A percentile compares a stretch with the other conserved stretches of the same genome.
Conservation (phyloP, 2,113 vertebrate species). For the Athene cunicularia region DNA sequence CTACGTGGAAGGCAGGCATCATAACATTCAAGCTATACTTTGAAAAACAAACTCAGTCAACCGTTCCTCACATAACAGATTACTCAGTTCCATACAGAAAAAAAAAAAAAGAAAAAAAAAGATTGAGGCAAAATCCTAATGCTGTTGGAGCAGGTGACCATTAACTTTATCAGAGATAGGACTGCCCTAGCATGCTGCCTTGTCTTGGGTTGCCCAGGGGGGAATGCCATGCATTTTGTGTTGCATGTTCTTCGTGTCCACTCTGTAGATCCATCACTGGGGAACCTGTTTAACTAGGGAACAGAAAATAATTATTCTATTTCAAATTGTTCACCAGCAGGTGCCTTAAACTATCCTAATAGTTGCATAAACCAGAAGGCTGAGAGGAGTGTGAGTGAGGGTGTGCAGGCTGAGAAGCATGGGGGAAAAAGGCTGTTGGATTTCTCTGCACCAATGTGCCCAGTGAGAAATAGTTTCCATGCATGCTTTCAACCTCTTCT, state of each 20-base stretch:
- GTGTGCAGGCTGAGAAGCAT: neutral
- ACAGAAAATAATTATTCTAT: neutral
- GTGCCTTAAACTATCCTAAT: neutral
- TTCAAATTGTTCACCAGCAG: neutral
- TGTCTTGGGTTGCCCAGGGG: accelerated
- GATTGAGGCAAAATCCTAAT: neutral
- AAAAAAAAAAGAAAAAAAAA: too few species aligned
- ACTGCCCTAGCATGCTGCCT: neutral
- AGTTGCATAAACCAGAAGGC: neutral
- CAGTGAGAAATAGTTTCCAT: slow-evolving; percentile 43
- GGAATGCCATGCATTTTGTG: accelerated
- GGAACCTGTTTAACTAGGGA: neutral
- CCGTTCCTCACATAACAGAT: neutral
- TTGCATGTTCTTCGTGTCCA: neutral
- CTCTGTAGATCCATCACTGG: neutral
- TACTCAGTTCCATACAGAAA: neutral
- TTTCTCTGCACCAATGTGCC: neutral
- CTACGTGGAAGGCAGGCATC: neutral
- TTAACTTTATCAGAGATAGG: neutral
- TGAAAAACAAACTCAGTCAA: neutral
- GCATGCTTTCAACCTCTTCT: slow-evolving; percentile 17
- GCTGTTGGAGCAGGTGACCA: neutral
- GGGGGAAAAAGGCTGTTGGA: neutral
- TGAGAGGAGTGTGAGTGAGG: neutral
- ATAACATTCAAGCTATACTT: neutral